Conservation (phyloP, 2,113 vertebrate genomes). For the Cephalopterus ornatus region DNA sequence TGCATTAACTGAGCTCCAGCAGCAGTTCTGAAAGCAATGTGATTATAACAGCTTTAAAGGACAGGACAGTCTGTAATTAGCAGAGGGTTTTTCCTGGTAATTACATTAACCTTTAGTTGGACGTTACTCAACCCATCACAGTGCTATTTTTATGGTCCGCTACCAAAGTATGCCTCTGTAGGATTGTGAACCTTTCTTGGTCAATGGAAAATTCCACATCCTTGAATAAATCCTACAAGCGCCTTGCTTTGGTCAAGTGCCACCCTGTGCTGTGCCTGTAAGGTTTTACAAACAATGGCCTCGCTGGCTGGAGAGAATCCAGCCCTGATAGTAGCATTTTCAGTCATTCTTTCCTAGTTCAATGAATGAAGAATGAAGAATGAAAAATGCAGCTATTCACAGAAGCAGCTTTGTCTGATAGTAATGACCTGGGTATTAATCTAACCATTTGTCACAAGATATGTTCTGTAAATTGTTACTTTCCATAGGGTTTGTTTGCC, state of each 20-base stretch:
- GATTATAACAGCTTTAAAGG: conserved; percentile 44
- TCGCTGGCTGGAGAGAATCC: conserved; percentile 11
- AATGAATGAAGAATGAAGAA: conserved; percentile 66
- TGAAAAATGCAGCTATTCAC: conserved; percentile 54
- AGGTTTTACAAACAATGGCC: conserved; percentile 35
- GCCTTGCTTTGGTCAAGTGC: background rate
- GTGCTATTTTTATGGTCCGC: background rate
- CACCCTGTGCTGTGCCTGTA: background rate
- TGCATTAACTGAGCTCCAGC: background rate
- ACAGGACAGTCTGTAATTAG: conserved; percentile 17
- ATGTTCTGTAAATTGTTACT: background rate
- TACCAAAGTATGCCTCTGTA: background rate
- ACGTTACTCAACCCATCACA: background rate
- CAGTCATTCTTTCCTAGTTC: background rate
- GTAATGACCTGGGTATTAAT: background rate
- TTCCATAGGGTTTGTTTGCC: background rate
- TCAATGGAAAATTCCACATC: conserved; percentile 51
- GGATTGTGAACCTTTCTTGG: background rate
- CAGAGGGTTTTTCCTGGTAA: background rate
- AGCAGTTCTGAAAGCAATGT: background rate
- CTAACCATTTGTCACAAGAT: background rate
- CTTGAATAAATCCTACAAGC: background rate
- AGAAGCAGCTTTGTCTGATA: background rate
- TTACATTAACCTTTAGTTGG: conserved; percentile 32
- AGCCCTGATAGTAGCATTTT: background rate